Percentiles rank a stretch among this genome's conserved stretches.
These are phyloP conservation scores for Dolichopus griseipennis DNA, from an alignment of 2,888 invertebrate genomes.

Conservation along the genomic window DNA sequence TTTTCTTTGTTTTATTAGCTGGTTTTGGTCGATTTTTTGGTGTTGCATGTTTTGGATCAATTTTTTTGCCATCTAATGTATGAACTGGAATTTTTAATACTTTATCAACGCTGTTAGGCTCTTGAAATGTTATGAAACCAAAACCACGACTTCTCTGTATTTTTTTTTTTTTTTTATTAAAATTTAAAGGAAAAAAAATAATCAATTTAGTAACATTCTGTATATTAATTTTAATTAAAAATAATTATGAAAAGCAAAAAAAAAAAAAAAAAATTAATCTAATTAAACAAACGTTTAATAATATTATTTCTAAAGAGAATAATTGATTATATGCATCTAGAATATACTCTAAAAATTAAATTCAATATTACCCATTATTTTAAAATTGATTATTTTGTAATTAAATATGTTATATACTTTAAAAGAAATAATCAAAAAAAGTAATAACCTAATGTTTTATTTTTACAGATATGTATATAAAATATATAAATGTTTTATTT, in stretches of 20 bases:
- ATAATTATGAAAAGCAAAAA: background rate
- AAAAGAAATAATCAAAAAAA: background rate
- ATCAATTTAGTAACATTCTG: background rate
- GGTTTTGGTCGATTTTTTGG: slow-evolving; percentile 80
- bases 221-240: background rate
- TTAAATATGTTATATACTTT: background rate
- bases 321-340: background rate
- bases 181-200: background rate
- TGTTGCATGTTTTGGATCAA: slow-evolving; percentile 89
- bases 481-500: background rate
- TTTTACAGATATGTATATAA: background rate
- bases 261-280: background rate
- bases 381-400: background rate
- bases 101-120: slow-evolving; percentile 82
- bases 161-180: background rate
- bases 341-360: slow-evolving; percentile 1
- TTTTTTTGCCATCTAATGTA: slow-evolving; percentile 86
- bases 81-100: slow-evolving; percentile 84
- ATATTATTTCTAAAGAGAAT: background rate
- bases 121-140: slow-evolving; percentile 86
- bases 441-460: background rate
- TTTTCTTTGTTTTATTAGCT: slow-evolving; percentile 83
- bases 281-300: background rate
- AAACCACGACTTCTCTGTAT: slow-evolving; percentile 88
- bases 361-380: background rate